Evolutionary conservation across 2,113 vertebrate species (phyloP).

Genomic region (Pituophis catenifer): DNA sequence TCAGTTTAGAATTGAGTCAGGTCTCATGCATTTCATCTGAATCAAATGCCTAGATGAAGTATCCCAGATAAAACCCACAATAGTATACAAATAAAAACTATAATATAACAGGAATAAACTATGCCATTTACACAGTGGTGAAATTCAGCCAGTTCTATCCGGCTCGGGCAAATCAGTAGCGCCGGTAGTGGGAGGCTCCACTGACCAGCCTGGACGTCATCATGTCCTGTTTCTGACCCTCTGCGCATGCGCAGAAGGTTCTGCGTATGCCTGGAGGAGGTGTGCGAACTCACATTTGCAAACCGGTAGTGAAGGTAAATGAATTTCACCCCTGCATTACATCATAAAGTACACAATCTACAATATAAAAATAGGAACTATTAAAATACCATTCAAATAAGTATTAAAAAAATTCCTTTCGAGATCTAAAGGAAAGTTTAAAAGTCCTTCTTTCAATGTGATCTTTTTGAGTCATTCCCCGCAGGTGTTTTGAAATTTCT

Average conservation of each 20-base stretch:
- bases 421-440: background rate
- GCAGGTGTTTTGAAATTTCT: background rate
- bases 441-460: background rate
- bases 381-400: background rate
- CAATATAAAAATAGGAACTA: background rate
- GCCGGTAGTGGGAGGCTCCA: no score
- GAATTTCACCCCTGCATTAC: background rate
- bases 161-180: no score
- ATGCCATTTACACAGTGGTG: background rate
- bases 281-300: no score
- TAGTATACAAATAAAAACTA: background rate
- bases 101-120: background rate
- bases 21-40: background rate
- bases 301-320: no score
- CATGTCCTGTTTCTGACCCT: no score
- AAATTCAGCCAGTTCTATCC: no score
- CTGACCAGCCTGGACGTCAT: no score
- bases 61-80: background rate
- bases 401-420: background rate
- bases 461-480: background rate
- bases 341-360: background rate
- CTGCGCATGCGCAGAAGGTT: no score
- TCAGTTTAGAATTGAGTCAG: background rate
- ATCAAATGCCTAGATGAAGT: background rate
- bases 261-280: no score